Evolutionary conservation across 2,888 invertebrate genomes (phyloP), one percentile per base, ranked within the genome.

Genomic region (Baccha elongata): DNA sequence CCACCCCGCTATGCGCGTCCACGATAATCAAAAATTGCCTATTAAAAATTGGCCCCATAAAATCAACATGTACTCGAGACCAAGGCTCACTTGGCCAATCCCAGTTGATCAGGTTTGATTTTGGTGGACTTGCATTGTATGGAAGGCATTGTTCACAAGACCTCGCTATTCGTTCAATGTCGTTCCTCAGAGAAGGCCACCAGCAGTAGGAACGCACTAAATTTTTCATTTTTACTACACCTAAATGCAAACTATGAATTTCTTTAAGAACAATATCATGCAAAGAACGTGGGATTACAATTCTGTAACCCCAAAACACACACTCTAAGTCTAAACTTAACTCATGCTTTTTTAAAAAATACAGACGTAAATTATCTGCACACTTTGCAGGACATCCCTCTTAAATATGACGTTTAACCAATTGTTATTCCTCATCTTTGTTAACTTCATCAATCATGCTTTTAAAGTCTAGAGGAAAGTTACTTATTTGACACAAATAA

Each of bases 291-390:
- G 42, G 15, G 7, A 42, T 42, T 42, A 17, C 42, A 8, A 42
- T 42, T 42, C 46, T 21, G 46, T 46, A 46, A n/a, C 21, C 46
- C 46, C 21, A 46, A 46, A 46, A 46, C 11, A 46, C 23, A 46
- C 46, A 46, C 21, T 46, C 46, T 46, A 21, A 46, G 5, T 46
- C n/a, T 21, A 46, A 2, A 11, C n/a, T n/a, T 46, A 46, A 46
- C 6, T 46, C 46, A n/a, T 46, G 11, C 46, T 23, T 46, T 46
- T 46, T 46, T 46, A 17, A n/a, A 23, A 46, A 46, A 46, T 23
- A 23, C 23, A 21, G 46, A 46, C 46, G 46, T 46, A 40, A 40
- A 7, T 15, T 40, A 1, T 40, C 15, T 15, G 40, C n/a, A 6
- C 40, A 40, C 40, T 40, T 40, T 40, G 15, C 15, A 2, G 40